Conservation (phyloP, 2,113 vertebrate genomes). For the Hepsetus odoe region DNA sequence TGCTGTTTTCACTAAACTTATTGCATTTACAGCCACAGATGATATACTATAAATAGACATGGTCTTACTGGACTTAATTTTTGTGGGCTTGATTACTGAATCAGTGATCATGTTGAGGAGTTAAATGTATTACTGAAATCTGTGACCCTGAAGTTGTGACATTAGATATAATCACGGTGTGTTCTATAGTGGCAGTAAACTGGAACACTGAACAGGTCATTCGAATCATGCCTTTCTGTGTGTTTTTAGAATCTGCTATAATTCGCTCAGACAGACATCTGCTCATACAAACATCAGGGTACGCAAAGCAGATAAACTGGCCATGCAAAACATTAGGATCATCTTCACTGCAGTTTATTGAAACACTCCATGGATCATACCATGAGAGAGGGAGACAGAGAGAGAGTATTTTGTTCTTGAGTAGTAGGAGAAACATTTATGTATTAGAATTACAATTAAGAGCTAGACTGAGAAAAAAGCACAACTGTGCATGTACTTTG, state of each 20-base stretch:
- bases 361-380: neutral
- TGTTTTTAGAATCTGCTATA: constrained; percentile 36
- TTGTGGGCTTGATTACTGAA: neutral
- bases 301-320: constrained; percentile 22
- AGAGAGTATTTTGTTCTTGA: constrained; percentile 2
- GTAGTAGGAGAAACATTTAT: no score
- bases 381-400: neutral
- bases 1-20: constrained; percentile 19
- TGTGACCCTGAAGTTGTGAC: constrained; percentile 24
- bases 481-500: constrained; percentile 11
- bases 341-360: constrained; percentile 15
- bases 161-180: neutral
- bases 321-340: constrained; percentile 19
- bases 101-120: constrained; percentile 11
- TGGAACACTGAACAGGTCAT: constrained; percentile 20
- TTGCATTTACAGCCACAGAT: constrained; percentile 24
- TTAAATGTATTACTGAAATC: constrained; percentile 6
- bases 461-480: no score
- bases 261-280: constrained; percentile 35
- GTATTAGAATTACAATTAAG: no score
- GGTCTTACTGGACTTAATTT: constrained; percentile 32
- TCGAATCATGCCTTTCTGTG: constrained; percentile 41
- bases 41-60: constrained; percentile 25
- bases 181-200: constrained; percentile 32
- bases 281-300: constrained; percentile 7